Conservation (phyloP, 2,888 invertebrate species). For the Xestia sexstrigata region DNA sequence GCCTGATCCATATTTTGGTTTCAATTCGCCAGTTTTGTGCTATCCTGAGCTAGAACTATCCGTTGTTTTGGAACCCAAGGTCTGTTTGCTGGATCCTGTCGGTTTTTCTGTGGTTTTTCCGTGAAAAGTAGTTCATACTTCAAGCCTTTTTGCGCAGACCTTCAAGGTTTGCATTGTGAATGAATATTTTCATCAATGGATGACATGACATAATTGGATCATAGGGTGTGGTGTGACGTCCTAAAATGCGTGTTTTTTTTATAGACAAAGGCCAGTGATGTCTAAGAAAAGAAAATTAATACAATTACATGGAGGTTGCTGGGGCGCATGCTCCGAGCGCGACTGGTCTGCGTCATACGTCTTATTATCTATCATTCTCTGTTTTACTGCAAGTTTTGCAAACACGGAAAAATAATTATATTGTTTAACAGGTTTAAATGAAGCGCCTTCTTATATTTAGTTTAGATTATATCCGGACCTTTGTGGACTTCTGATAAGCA, state of each 20-base stretch:
- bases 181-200: conserved; percentile 52
- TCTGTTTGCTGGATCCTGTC: background rate
- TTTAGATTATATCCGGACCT: background rate
- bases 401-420: conserved; percentile 16
- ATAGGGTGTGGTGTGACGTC: conserved; percentile 21
- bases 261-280: conserved; percentile 54
- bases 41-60: conserved; percentile 18
- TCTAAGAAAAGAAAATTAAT: conserved; percentile 73
- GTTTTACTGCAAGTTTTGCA: conserved; percentile 50
- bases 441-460: background rate
- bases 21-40: conserved; percentile 46
- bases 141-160: conserved; percentile 13
- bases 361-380: conserved; percentile 69
- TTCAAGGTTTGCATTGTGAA: conserved; percentile 31
- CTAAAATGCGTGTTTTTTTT: conserved; percentile 34
- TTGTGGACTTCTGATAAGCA: background rate
- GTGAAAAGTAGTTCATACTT: conserved; percentile 25
- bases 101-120: conserved; percentile 12
- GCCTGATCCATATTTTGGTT: conserved; percentile 64
- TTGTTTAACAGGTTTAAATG: background rate
- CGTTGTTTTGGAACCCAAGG: background rate
- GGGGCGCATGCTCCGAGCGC: conserved; percentile 75
- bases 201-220: conserved; percentile 46
- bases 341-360: conserved; percentile 78
- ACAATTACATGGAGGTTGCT: conserved; percentile 70